Percentiles rank a stretch among this genome's conserved stretches.
phyloP scores from a whole-genome alignment of 2,888 invertebrate genomes.

The Eulithis testata region DNA sequence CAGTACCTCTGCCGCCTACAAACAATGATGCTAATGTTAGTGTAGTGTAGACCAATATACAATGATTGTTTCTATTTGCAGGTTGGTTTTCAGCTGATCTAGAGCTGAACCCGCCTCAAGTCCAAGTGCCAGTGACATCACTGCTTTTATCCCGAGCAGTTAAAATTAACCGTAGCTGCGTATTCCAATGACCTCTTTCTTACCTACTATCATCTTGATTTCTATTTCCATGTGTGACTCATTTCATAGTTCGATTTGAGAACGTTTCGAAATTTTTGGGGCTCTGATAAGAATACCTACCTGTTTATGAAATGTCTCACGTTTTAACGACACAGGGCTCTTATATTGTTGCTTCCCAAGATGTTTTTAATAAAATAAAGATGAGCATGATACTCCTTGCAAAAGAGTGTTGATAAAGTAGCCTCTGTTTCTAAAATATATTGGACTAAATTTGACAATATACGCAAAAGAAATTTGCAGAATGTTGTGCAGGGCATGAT shows the following conservation, averaged over 20 bases:
- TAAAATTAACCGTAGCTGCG: slow-evolving; percentile 40
- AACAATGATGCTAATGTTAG: no score
- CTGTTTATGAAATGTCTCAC: not conserved
- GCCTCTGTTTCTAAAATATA: not conserved
- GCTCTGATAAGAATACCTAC: slow-evolving; percentile 46
- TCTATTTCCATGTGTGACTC: slow-evolving; percentile 54
- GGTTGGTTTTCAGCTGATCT: slow-evolving; percentile 18
- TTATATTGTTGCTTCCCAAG: not conserved
- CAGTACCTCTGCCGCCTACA: no score
- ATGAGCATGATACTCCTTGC: not conserved
- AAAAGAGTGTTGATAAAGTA: not conserved
- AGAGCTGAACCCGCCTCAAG: slow-evolving; percentile 27
- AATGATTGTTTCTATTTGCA: slow-evolving; percentile 7
- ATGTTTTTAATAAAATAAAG: not conserved
- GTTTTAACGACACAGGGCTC: not conserved
- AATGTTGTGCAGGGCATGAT: no score
- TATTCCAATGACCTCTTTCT: slow-evolving; percentile 52
- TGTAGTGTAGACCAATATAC: no score
- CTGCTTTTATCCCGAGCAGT: slow-evolving; percentile 27
- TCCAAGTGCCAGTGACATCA: slow-evolving; percentile 34
- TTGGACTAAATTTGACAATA: no score
- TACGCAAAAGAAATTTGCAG: no score
- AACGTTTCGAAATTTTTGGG: slow-evolving; percentile 52
- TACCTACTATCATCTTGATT: slow-evolving; percentile 37
- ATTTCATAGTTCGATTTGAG: slow-evolving; percentile 12